phyloP scores from a whole-genome alignment of 2,113 vertebrate genomes.

The Mus spicilegus region DNA sequence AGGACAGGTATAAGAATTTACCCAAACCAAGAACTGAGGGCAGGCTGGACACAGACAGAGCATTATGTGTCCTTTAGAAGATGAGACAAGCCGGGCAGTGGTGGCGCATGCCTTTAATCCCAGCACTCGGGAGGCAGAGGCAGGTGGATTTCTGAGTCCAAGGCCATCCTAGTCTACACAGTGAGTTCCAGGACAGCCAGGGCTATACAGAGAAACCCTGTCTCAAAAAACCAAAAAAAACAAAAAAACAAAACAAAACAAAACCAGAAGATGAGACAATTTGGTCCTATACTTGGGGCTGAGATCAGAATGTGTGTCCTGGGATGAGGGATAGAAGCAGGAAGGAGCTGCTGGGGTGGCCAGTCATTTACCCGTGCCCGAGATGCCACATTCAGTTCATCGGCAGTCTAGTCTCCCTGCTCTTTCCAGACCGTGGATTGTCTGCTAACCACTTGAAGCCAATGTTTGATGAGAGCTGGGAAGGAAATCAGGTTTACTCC shows the following conservation, averaged over 20 bases:
- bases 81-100: neutral
- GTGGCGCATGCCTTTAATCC: too few species aligned
- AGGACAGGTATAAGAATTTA: neutral
- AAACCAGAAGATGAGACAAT: neutral
- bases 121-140: too few species aligned
- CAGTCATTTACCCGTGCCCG: too few species aligned
- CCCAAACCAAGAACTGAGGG: neutral
- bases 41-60: neutral
- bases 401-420: too few species aligned
- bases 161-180: too few species aligned
- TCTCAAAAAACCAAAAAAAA: too few species aligned
- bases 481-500: neutral
- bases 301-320: neutral
- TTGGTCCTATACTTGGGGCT: too few species aligned
- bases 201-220: too few species aligned
- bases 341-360: neutral
- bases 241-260: too few species aligned
- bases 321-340: neutral
- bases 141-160: too few species aligned
- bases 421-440: neutral
- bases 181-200: too few species aligned
- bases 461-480: neutral
- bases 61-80: neutral
- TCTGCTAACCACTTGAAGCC: neutral
- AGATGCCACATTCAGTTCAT: neutral